Base-by-base conservation (phyloP, 2,888 invertebrate species). In the Caenorhabditis sp. region DNA sequence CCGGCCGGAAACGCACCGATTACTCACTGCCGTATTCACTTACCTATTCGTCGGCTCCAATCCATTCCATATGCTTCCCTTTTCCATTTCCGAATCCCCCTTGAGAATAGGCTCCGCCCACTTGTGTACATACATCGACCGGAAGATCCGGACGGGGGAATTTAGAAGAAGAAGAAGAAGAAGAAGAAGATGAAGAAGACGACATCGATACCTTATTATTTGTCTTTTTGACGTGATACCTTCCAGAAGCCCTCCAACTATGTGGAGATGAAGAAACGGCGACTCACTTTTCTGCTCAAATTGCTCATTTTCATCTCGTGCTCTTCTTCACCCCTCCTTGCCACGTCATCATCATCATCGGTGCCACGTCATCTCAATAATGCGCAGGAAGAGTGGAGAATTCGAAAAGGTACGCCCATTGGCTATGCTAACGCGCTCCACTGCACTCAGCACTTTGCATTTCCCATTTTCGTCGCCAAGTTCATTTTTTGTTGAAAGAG, bases 201-300 rank as follows among this genome's bases (percentile, higher is more conserved):
- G 56, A 55, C 50, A 30, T 27, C 62, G 52, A 39, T 37, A 61
- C 61, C 48, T 61, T 48, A 39, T 15, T 17, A 48, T 48, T 48
- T 30, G 48, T 17, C 35, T 24, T 26, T 22, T 22, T 37, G 17
- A 9, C 37, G 20, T 37, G 2, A 4, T 2, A 15, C 41, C 22
- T 24, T 37, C 15, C 35, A 35, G 37, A 48, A 26, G 46, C 62
- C 62, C 52, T 55, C 35, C 35, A 72, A 52, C 24, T 58, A 65
- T 73, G 73, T 65, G 73, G 73, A 73, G 65, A 73, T 73, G 73
- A 73, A 59, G 73, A 73, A 59, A 24, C 73, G 73, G 26, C 72
- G 72, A 48, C 55, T 39, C 46, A 27, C 1, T 27, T 6, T 26
- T 8, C 24, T 27, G n/a, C 27, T 48, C 7, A 11, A 27, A 6